Evolutionary conservation across 2,888 invertebrate species (phyloP).

Genomic region (Torymus tubicola): DNA sequence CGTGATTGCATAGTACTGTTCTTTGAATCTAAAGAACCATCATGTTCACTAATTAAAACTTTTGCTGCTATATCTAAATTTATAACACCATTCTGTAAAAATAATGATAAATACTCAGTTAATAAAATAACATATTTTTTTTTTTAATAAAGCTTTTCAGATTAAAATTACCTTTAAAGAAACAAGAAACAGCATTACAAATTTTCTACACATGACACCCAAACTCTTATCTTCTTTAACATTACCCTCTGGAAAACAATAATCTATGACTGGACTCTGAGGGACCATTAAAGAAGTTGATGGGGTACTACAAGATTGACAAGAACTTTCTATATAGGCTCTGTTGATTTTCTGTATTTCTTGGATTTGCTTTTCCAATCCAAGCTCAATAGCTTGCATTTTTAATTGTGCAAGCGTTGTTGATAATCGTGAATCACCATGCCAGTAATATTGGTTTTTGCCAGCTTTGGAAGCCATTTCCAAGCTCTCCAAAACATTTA

Average conservation of each 20-base stretch:
- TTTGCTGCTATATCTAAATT: conserved; percentile 84
- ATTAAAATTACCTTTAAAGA: conserved; percentile 78
- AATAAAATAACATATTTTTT: conserved; percentile 31
- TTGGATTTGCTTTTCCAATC: conserved; percentile 78
- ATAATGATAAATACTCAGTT: conserved; percentile 69
- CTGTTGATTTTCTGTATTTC: conserved; percentile 65
- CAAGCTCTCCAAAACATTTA: conserved; percentile 85
- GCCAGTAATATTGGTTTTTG: conserved; percentile 85
- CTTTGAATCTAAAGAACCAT: conserved; percentile 76
- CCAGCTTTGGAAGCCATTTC: conserved; percentile 83
- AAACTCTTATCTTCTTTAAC: conserved; percentile 82
- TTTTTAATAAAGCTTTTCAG: neutral
- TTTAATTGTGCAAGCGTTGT: conserved; percentile 81
- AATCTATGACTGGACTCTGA: conserved; percentile 61
- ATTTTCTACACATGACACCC: conserved; percentile 84
- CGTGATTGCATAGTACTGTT: conserved; percentile 72
- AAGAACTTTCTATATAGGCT: conserved; percentile 63
- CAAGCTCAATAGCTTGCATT: conserved; percentile 79
- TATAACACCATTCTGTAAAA: conserved; percentile 81
- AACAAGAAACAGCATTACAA: conserved; percentile 84
- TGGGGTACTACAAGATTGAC: conserved; percentile 56
- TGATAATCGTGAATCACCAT: conserved; percentile 81
- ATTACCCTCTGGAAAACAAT: conserved; percentile 68
- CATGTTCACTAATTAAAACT: conserved; percentile 80
- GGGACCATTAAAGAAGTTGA: conserved; percentile 57